Conservation (phyloP, 2,888 invertebrate species). For the Meteorus colon region DNA sequence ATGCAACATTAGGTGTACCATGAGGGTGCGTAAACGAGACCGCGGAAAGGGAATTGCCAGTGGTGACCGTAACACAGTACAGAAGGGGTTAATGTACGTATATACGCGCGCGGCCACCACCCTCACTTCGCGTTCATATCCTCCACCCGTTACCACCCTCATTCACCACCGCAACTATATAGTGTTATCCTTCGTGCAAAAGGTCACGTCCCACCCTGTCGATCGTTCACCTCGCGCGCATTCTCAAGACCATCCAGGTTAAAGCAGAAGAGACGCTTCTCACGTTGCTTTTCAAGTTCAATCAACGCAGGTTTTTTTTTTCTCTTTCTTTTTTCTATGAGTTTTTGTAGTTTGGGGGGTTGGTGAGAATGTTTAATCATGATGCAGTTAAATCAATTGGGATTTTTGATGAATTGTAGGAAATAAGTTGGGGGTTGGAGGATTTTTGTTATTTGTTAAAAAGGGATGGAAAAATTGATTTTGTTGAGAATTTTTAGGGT, state of each 20-base stretch:
- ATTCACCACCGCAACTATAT: slow-evolving; percentile 42
- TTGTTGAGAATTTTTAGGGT: no score
- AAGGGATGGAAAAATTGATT: no score
- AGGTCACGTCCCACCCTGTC: slow-evolving; percentile 71
- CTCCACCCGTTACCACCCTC: slow-evolving; percentile 53
- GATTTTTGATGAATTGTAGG: no score
- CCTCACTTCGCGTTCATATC: slow-evolving; percentile 51
- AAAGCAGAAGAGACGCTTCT: slow-evolving; percentile 63
- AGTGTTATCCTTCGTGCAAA: slow-evolving; percentile 70
- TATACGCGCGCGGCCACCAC: slow-evolving; percentile 43
- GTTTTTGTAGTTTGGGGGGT: no score
- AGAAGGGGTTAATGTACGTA: slow-evolving; percentile 41
- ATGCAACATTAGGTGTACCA: slow-evolving; percentile 12
- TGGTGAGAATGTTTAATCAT: no score
- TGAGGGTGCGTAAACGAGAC: slow-evolving; percentile 21
- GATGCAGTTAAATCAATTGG: no score
- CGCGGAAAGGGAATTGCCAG: slow-evolving; percentile 35
- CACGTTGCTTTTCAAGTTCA: slow-evolving; percentile 31
- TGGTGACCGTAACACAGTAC: slow-evolving; percentile 1
- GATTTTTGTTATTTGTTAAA: no score
- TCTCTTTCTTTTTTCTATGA: no score
- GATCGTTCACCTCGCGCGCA: slow-evolving; percentile 67
- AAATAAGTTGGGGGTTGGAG: no score
- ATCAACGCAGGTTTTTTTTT: slow-evolving; percentile 8
- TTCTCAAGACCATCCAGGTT: slow-evolving; percentile 65